Base-by-base conservation (phyloP, 2,888 invertebrate species). In the Acleris laterana region DNA sequence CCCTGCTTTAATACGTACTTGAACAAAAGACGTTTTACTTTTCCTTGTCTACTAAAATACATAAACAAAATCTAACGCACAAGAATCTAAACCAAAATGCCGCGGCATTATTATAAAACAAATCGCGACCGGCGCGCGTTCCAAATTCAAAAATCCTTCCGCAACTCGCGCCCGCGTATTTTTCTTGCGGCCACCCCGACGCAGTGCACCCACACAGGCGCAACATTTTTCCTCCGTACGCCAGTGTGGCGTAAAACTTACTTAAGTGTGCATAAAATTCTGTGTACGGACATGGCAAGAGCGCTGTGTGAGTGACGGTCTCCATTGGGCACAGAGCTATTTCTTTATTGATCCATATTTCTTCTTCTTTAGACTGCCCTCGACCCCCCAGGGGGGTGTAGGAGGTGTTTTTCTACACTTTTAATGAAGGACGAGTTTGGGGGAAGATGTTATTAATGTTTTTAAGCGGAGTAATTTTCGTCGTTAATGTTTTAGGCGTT, bases 331-430 rank as follows among this genome's bases (percentile, higher is more conserved):
- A 91, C 87, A 68, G 83, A 83, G 92, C 91, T 85, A 93, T 93
- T 93, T 93, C 93, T 93, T 93, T 93, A 93, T 93, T 90, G 93
- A 93, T 93, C 93, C 93, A 93, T 93, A 93, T 93, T 93, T 93
- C 93, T 93, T 93, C 88, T 91, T 92, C 92, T 92, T 91, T 81
- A 90, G 89, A 89, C 90, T 88, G 87, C 75, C 87, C 88, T 76
- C 74, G 73, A 83, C 77, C 81, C 76, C 78, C 71, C 65, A 52
- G 63, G 69, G 72, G 69, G 72, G 72, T 65, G 56, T 17, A 49
- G 50, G 82, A 75, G 79, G 88, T 90, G 91, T 91, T 91, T 92
- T 92, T 92, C 90, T 92, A 90, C 90, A 90, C 88, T 91, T 92
- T 92, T 92, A 91, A 91, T 89, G 91, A 90, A 88, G 83, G 86